Conservation (phyloP, 2,797 vertebrate genomes). For the Gobio occitaniae region DNA sequence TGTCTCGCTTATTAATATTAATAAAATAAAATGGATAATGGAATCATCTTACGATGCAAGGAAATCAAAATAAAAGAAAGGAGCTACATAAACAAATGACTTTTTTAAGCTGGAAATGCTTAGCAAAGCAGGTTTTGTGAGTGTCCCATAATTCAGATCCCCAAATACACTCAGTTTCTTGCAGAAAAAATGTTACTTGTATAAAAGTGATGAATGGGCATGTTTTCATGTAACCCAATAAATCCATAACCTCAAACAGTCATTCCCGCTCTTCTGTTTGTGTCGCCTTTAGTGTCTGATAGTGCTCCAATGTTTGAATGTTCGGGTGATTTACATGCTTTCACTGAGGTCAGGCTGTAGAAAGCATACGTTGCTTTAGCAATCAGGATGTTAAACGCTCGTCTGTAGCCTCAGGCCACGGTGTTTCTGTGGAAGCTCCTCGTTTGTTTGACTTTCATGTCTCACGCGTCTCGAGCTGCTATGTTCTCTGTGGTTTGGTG, state of each 20-base stretch:
- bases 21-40: not conserved
- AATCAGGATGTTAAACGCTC: not conserved
- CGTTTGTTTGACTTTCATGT: not conserved
- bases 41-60: not conserved
- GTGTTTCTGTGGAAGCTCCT: not conserved
- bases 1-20: not conserved
- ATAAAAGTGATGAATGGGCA: constrained; percentile 11
- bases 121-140: not conserved
- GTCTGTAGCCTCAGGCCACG: not conserved
- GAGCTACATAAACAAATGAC: not conserved
- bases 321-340: not conserved
- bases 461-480: not conserved
- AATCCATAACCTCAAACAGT: constrained; percentile 4
- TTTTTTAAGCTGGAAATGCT: not conserved
- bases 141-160: not conserved
- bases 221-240: not conserved
- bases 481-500: not conserved
- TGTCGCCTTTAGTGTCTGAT: not conserved
- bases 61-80: not conserved
- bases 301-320: not conserved
- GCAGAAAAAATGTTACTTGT: not conserved
- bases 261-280: not conserved
- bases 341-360: not conserved
- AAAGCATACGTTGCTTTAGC: not conserved
- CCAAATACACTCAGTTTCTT: not conserved